Conservation (phyloP, 2,113 vertebrate genomes). For the Grammomys surdaster region DNA sequence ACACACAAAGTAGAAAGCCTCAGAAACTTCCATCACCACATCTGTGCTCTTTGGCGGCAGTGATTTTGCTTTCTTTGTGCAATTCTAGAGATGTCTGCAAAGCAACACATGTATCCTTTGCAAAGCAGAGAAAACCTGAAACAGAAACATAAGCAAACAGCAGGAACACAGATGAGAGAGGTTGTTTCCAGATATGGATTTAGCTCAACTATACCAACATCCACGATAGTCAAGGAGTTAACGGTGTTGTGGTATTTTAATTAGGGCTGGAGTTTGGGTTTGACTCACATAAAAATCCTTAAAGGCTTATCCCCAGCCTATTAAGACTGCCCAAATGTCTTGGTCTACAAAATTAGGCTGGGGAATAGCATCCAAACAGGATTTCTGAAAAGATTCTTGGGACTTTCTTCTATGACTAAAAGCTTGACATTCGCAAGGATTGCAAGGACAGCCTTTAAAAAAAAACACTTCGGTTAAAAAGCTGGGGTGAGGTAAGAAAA, state of each 20-base stretch:
- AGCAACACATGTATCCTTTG: conserved; percentile 46
- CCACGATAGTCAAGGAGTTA: conserved; percentile 67
- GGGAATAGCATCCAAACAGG: conserved; percentile 69
- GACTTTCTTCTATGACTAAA: conserved; percentile 70
- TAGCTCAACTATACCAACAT: conserved; percentile 56
- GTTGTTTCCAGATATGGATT: conserved; percentile 67
- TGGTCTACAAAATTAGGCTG: conserved; percentile 75
- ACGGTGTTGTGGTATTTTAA: conserved; percentile 78
- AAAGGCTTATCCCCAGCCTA: conserved; percentile 67
- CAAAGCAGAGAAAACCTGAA: conserved; percentile 55
- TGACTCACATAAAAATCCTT: conserved; percentile 76
- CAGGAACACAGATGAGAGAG: conserved; percentile 61
- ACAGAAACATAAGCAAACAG: conserved; percentile 70
- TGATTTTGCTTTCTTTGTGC: conserved; percentile 79
- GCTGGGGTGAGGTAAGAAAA: conserved; percentile 55
- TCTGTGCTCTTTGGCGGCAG: conserved; percentile 69
- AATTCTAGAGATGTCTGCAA: conserved; percentile 69
- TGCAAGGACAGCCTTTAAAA: conserved; percentile 39
- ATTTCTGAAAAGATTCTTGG: conserved; percentile 78
- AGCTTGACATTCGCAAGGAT: conserved; percentile 66
- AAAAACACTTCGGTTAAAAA: conserved; percentile 59
- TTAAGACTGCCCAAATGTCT: conserved; percentile 63
- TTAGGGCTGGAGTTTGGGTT: conserved; percentile 70
- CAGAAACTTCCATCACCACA: conserved; percentile 62
- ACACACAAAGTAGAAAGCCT: conserved; percentile 69